Base-by-base conservation (phyloP, 2,888 invertebrate genomes). In the Cataglyphis livida region DNA sequence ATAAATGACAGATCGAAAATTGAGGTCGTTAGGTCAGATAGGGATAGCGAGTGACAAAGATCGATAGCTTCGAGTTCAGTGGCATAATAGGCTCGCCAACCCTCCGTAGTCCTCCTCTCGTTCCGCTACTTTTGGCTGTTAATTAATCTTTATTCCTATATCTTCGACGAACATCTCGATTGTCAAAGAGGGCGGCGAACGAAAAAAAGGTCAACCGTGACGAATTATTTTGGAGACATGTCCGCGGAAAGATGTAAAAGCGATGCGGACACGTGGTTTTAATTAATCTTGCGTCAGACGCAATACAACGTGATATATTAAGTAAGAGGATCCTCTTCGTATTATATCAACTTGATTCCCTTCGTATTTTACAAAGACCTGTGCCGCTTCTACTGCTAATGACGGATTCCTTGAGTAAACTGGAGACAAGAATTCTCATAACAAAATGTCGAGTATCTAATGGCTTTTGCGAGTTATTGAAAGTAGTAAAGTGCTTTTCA, bases 141-240 rank as follows among this genome's bases (percentile, higher is more conserved):
- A 88, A 88, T 88, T 88, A 88, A 88, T 88, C 87, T 81, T 82
- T 54, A 62, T 65, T 48, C 28, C 64, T 57, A 51, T 51, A 35
- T 62, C 64, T 32, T 48, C 25, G 1, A 0, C 12, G 12, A 1
- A 59, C 18, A 18, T 75, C 25, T 10, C 15, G 48, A 62, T 62
- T 35, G 48, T 28, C 28, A 59, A 51, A 21, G 32, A 18, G 32
- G 32, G 28, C 15, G 25, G 41, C 41, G 65, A 3, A 15, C 4
- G 9, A 57, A 59, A 59, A 59, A 70, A 59, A 70, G 76, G 32
- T 78, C 57, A 21, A 15, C 18, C 6, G 12, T 70, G 78, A 70
- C 32, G 25, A 44, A 70, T 78, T 70, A 10, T 70, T 70, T 78
- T 12, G 41, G 6, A 6, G 78, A 57, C 28, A 10, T 9, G 28